Evolutionary conservation across 2,113 vertebrate species (phyloP), one percentile per base, ranked within the genome.

Genomic region (Epinephelus fuscoguttatus): DNA sequence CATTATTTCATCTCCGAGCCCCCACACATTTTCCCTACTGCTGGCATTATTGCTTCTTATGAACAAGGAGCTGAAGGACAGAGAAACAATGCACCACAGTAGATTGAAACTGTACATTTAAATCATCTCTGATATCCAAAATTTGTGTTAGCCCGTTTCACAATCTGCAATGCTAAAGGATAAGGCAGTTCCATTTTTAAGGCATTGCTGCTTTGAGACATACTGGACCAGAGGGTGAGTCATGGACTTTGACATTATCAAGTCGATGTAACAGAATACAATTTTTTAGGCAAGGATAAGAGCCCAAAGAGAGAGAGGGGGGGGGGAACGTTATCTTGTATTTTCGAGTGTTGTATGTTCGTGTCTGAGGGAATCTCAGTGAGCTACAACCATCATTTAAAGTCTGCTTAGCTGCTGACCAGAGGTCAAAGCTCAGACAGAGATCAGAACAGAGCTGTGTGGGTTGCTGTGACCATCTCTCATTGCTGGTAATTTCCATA

Each of bases 401-500:
- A 80, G 81, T 92, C 91, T 94, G 89, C 92, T 95, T 95, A 90
- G 92, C 70, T 79, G 82, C 9, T 83, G 92, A 92, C 83, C 87
- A 91, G 68, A 86, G 88, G 90, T 91, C 87, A 92, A 69, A 86
- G 81, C 86, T 91, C 85, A 90, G 88, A 87, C 85, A 89, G 91
- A 81, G 84, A 85, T 90, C 85, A 82, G 83, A 87, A 89, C 85
- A 84, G 91, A 90, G 87, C 79, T 86, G 91, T 93, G 83, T 82
- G 88, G 86, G 88, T 86, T 89, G 87, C 67, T 91, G 91, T 88
- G 91, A 92, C 84, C 91, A 71, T 94, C 93, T 94, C 95, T 98
- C 97, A 99, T 93, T 99, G 98, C 93, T 99, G 98, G 84, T 99
- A 99, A 94, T 99, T 99, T 95, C 97, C 97, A 94, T 99, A 99